phyloP scores from a whole-genome alignment of 2,113 vertebrate genomes.

The Chinchilla lanigera region DNA sequence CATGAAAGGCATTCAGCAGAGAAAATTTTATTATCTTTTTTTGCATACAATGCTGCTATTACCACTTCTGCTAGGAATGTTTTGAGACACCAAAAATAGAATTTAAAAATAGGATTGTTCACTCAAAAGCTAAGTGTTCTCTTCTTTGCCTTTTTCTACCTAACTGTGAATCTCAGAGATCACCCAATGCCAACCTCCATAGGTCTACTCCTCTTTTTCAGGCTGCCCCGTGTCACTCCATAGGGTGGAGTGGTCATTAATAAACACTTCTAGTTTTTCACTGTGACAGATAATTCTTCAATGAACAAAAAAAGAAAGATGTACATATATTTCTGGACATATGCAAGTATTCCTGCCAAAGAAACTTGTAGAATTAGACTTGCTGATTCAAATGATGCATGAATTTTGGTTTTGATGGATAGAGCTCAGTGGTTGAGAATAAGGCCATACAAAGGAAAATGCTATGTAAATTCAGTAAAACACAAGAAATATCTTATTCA shows the following conservation, averaged over 20 bases:
- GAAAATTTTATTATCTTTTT: slow-evolving; percentile 50
- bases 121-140: not conserved
- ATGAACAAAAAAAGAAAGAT: not conserved
- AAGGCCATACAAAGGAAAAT: not conserved
- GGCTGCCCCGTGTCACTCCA: not conserved
- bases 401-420: slow-evolving; percentile 12
- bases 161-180: not conserved
- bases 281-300: not conserved
- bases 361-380: slow-evolving; percentile 34
- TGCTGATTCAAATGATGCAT: not conserved
- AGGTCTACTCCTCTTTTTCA: not conserved
- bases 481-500: slow-evolving; percentile 11
- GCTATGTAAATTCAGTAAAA: not conserved
- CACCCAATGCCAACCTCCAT: not conserved
- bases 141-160: not conserved
- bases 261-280: not conserved
- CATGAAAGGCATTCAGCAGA: slow-evolving; percentile 56
- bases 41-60: not conserved
- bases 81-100: slow-evolving; percentile 52
- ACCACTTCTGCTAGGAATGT: slow-evolving; percentile 28
- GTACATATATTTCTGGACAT: not conserved
- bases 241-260: not conserved
- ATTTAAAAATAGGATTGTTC: slow-evolving; percentile 11
- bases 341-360: not conserved
- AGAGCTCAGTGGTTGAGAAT: not conserved